Conservation (phyloP, 1,140 invertebrate species). For the Triops longicaudatus region DNA sequence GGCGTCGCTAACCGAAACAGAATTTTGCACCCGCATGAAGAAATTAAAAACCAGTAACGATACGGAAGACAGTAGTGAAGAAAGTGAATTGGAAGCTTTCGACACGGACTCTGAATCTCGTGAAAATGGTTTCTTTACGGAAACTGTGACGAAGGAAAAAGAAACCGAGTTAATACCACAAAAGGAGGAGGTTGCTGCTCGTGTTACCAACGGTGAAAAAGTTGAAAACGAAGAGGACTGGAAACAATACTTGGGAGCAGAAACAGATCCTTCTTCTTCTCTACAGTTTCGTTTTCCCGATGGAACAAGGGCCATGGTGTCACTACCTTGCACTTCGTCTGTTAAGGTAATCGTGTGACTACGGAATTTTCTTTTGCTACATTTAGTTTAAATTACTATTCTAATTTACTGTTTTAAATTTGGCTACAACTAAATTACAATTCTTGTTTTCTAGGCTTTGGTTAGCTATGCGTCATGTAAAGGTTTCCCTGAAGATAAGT, state of each 20-base stretch:
- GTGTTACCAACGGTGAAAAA: slow-evolving; percentile 28
- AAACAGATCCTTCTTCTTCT: slow-evolving; percentile 37
- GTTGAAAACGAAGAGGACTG: slow-evolving; percentile 37
- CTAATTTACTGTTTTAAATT: too few species aligned
- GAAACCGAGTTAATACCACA: slow-evolving; percentile 18
- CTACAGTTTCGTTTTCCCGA: slow-evolving; percentile 41
- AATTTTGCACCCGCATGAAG: not conserved
- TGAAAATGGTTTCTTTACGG: not conserved
- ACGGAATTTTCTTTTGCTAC: not conserved
- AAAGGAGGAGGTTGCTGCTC: not conserved
- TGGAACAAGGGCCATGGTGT: slow-evolving; percentile 39
- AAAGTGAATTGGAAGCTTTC: slow-evolving; percentile 20
- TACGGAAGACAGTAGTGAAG: slow-evolving; percentile 33
- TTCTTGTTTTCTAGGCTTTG: slow-evolving; percentile 37
- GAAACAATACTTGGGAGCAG: slow-evolving; percentile 33
- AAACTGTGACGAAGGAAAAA: not conserved
- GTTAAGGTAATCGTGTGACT: slow-evolving; percentile 36
- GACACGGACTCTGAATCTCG: slow-evolving; percentile 23
- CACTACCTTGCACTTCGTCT: slow-evolving; percentile 40
- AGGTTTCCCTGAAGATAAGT: slow-evolving; percentile 39
- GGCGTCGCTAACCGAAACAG: slow-evolving; percentile 37
- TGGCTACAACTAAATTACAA: too few species aligned
- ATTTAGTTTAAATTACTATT: not conserved
- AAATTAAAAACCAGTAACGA: slow-evolving; percentile 27
- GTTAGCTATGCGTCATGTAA: slow-evolving; percentile 37